A percentile compares a stretch with the other conserved stretches of the same genome.
phyloP scores from a whole-genome alignment of 2,888 invertebrate genomes.

The Cataglyphis altisquamis region DNA sequence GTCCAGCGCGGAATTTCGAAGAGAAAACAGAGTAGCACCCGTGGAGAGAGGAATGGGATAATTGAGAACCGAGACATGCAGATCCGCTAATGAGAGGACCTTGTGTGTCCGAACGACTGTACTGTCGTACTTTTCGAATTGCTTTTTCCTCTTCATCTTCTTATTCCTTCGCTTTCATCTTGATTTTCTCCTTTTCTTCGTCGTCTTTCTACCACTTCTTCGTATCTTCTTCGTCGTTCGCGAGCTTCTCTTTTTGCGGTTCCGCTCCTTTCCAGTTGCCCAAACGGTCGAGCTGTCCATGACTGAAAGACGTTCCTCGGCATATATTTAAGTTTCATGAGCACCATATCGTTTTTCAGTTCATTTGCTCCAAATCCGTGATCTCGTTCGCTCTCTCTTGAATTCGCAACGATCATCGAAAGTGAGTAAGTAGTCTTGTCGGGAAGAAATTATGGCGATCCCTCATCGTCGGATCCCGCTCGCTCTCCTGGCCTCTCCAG shows the following conservation, averaged over 20 bases:
- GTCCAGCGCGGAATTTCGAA: slow-evolving; percentile 84
- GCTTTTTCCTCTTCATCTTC: slow-evolving; percentile 66
- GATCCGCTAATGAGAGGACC: slow-evolving; percentile 83
- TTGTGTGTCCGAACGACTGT: slow-evolving; percentile 73
- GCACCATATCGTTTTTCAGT: slow-evolving; percentile 57
- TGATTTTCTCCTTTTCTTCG: slow-evolving; percentile 27
- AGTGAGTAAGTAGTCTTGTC: slow-evolving; percentile 64
- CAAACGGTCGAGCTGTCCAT: slow-evolving; percentile 71
- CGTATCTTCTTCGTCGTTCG: not conserved
- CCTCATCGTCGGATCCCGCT: slow-evolving; percentile 59
- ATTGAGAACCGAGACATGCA: slow-evolving; percentile 85
- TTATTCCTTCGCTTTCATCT: slow-evolving; percentile 52
- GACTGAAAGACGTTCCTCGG: slow-evolving; percentile 70
- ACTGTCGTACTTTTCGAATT: slow-evolving; percentile 38
- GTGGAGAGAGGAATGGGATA: slow-evolving; percentile 76
- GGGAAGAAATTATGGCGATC: slow-evolving; percentile 68
- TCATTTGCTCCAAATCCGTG: slow-evolving; percentile 55
- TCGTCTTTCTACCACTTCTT: slow-evolving; percentile 12
- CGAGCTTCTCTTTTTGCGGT: slow-evolving; percentile 24
- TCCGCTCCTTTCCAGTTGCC: slow-evolving; percentile 64
- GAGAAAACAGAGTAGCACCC: slow-evolving; percentile 82
- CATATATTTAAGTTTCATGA: slow-evolving; percentile 81
- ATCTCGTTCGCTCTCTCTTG: slow-evolving; percentile 59
- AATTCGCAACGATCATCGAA: slow-evolving; percentile 56
- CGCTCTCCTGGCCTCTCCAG: slow-evolving; percentile 32